Evolutionary conservation across 2,113 vertebrate species (phyloP).

Genomic region (Zosterops borbonicus): DNA sequence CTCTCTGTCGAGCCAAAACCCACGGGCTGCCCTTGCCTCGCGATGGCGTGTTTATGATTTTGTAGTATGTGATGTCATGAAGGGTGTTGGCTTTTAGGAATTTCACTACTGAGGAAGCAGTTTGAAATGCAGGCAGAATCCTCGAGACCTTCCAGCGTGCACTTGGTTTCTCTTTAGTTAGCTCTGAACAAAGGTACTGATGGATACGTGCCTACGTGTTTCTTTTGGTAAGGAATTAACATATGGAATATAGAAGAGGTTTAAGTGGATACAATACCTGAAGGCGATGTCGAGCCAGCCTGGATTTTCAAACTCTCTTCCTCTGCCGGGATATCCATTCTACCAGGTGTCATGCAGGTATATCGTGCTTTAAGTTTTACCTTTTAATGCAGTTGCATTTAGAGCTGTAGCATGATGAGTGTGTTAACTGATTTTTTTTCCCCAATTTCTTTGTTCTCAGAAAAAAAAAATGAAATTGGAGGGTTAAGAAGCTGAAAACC

Average conservation of each 20-base stretch:
- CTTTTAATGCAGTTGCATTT: background rate
- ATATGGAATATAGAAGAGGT: conserved; percentile 13
- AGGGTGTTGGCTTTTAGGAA: conserved; percentile 74
- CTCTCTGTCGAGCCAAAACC: conserved; percentile 5
- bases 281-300: conserved; percentile 80
- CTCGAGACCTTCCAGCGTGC: conserved; percentile 34
- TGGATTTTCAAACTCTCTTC: conserved; percentile 78
- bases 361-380: conserved; percentile 67
- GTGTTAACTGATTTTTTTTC: background rate
- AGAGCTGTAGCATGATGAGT: background rate
- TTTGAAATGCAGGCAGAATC: conserved; percentile 66
- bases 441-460: conserved; percentile 1
- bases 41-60: conserved; percentile 25
- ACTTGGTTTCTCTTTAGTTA: conserved; percentile 24
- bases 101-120: conserved; percentile 58
- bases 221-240: background rate
- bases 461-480: background rate
- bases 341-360: conserved; percentile 84
- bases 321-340: conserved; percentile 77
- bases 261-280: conserved; percentile 30
- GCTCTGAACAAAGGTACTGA: background rate
- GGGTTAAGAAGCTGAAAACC: background rate
- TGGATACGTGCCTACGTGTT: background rate
- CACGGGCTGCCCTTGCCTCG: conserved; percentile 26
- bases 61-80: conserved; percentile 72